Conservation (phyloP, 2,113 vertebrate species). For the Bubo scandiacus region DNA sequence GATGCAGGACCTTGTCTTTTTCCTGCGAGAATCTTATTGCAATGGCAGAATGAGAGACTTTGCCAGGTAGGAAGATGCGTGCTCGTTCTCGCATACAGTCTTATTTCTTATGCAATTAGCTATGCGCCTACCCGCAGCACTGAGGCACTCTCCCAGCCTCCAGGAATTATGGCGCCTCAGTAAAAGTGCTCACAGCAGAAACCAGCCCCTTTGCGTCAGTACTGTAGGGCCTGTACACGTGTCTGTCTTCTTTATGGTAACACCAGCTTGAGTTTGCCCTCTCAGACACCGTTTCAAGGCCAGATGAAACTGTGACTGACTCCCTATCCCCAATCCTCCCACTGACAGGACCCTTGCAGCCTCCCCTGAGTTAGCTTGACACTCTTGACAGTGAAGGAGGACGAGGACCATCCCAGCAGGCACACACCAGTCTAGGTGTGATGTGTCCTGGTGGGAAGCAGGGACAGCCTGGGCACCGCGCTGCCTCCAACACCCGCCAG, state of each 20-base stretch:
- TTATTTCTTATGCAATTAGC: neutral
- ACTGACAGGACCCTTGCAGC: neutral
- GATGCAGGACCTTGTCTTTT: neutral
- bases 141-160: neutral
- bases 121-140: neutral
- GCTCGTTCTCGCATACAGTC: neutral
- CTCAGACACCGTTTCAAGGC: neutral
- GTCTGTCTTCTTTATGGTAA: neutral
- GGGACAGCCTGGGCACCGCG: neutral
- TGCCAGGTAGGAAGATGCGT: neutral
- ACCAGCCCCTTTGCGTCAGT: neutral
- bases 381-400: accelerated
- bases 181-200: neutral
- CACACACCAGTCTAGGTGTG: accelerated
- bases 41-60: neutral
- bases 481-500: neutral
- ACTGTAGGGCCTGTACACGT: accelerated
- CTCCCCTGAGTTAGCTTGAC: neutral
- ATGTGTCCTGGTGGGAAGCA: neutral
- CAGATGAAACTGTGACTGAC: accelerated
- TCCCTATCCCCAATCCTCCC: neutral
- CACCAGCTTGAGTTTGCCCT: neutral
- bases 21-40: neutral
- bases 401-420: neutral
- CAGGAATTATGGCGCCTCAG: neutral